Conservation (phyloP, 1,140 invertebrate species). For the Trachymyrmex cornetzi region DNA sequence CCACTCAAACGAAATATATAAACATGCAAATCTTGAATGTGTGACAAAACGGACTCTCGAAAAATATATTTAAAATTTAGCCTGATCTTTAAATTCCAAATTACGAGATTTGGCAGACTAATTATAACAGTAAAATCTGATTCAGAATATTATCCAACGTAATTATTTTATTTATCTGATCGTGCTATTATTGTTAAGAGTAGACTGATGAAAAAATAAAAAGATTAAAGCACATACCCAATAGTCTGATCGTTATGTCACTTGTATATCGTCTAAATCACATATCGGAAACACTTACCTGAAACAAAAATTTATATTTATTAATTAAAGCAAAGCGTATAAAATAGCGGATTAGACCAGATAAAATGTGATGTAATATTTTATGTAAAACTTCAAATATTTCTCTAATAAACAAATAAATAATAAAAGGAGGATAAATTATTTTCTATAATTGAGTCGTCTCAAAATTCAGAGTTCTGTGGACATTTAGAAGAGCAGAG, state of each 20-base stretch:
- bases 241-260: not conserved
- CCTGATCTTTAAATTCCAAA: not conserved
- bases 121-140: not conserved
- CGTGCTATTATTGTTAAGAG: not conserved
- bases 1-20: not conserved
- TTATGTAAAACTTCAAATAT: too few relatives aligned
- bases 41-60: not conserved
- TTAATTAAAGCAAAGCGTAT: slow-evolving; percentile 4
- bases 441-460: slow-evolving; percentile 28
- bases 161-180: not conserved
- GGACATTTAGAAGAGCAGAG: not conserved
- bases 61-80: not conserved
- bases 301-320: slow-evolving; percentile 4
- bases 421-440: not conserved
- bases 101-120: not conserved
- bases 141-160: not conserved
- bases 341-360: not conserved
- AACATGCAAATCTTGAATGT: not conserved
- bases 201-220: slow-evolving; percentile 4
- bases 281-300: not conserved
- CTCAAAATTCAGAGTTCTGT: not conserved
- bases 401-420: not conserved
- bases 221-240: slow-evolving; percentile 20
- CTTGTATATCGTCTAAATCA: not conserved
- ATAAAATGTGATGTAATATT: not conserved